Evolutionary conservation across 2,888 invertebrate genomes (phyloP).

Genomic region (Pimpla rufipes): DNA sequence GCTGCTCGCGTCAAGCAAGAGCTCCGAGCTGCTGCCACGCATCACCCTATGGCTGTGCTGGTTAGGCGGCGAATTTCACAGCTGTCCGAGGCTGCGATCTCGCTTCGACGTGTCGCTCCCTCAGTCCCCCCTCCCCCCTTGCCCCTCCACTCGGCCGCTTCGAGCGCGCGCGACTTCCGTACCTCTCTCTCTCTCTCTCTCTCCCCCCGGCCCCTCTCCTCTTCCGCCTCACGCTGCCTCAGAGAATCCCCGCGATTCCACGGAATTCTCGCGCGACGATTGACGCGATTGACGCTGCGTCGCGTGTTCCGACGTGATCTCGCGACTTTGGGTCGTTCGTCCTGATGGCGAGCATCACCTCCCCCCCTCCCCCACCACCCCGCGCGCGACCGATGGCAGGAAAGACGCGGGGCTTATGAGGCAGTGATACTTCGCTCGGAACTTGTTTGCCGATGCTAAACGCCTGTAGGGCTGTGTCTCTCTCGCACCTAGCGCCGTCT

Average conservation of each 20-base stretch:
- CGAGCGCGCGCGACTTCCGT: background rate
- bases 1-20: constrained; percentile 92
- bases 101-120: constrained; percentile 20
- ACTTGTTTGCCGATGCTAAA: background rate
- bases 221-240: background rate
- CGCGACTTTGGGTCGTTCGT: background rate
- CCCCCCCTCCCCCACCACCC: no score
- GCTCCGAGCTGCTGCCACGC: constrained; percentile 92
- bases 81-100: constrained; percentile 37
- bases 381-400: no score
- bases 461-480: background rate
- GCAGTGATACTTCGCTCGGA: constrained; percentile 1
- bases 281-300: background rate
- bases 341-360: constrained; percentile 10
- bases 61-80: background rate
- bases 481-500: no score
- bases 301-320: background rate
- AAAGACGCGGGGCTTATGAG: no score
- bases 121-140: no score
- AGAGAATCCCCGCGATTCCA: background rate
- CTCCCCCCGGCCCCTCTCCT: background rate
- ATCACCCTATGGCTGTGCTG: constrained; percentile 82
- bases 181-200: background rate
- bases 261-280: background rate
- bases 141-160: background rate